A percentile compares a stretch with the other conserved stretches of the same genome.
Evolutionary conservation across 2,113 vertebrate genomes (phyloP).

Genomic region (Microtus montanus): DNA sequence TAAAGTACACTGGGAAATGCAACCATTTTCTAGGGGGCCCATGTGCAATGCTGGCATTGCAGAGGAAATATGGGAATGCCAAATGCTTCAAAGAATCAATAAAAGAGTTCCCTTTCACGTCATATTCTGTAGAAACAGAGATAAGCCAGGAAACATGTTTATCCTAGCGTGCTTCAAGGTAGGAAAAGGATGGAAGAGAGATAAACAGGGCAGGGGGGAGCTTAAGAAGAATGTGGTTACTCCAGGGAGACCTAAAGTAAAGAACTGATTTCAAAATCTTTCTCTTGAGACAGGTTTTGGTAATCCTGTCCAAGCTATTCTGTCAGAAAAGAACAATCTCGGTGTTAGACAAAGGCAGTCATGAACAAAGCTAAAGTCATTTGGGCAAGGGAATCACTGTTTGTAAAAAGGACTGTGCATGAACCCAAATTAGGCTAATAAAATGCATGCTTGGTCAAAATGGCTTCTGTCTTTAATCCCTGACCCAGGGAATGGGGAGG

Average conservation of each 20-base stretch:
- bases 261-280: not conserved
- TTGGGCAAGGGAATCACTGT: not conserved
- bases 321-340: not conserved
- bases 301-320: not conserved
- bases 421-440: not conserved
- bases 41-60: not conserved
- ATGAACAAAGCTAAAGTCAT: not conserved
- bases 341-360: not conserved
- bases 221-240: not conserved
- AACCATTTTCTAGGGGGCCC: not conserved
- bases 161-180: not conserved
- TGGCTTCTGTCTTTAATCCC: not conserved
- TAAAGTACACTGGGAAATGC: not conserved
- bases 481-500: not conserved
- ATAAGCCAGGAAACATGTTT: not conserved
- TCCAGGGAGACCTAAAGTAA: not conserved
- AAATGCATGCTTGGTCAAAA: not conserved
- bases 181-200: not conserved
- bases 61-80: not conserved
- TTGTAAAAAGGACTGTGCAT: too few species aligned
- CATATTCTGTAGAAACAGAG: not conserved
- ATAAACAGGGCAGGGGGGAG: not conserved
- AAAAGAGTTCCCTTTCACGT: not conserved
- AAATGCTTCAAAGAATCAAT: not conserved
- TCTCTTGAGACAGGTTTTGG: not conserved